Conservation (phyloP, 2,797 vertebrate genomes). For the Myiotriccus ornatus region DNA sequence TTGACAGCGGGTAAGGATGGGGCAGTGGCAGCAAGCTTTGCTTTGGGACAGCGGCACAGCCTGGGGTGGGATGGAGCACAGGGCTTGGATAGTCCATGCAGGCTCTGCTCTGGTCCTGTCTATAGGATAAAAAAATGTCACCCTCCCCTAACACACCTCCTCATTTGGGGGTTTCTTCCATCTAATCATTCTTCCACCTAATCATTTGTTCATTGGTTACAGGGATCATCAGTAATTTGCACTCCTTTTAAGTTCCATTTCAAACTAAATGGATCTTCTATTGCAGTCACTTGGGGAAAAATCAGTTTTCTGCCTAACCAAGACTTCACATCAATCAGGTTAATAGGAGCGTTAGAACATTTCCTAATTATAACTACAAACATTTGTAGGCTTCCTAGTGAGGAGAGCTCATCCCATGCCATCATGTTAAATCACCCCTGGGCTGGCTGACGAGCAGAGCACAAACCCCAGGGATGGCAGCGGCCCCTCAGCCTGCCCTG, state of each 20-base stretch:
- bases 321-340: conserved; percentile 49
- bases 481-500: background rate
- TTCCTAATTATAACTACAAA: conserved; percentile 62
- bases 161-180: background rate
- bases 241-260: background rate
- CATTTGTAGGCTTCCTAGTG: conserved; percentile 22
- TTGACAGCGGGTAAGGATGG: background rate
- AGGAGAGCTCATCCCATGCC: conserved; percentile 21
- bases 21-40: background rate
- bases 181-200: background rate
- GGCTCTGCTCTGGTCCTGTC: background rate
- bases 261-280: background rate
- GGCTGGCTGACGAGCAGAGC: background rate
- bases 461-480: background rate
- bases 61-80: background rate
- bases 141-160: background rate
- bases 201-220: background rate
- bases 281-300: conserved; percentile 4
- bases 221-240: background rate
- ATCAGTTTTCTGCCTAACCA: conserved; percentile 25
- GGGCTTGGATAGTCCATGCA: fast-evolving
- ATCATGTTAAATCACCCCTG: background rate
- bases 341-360: conserved; percentile 30
- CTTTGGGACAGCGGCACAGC: background rate
- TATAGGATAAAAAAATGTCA: background rate